Base-by-base conservation (phyloP, 2,888 invertebrate species). In the Pollenia labialis region DNA sequence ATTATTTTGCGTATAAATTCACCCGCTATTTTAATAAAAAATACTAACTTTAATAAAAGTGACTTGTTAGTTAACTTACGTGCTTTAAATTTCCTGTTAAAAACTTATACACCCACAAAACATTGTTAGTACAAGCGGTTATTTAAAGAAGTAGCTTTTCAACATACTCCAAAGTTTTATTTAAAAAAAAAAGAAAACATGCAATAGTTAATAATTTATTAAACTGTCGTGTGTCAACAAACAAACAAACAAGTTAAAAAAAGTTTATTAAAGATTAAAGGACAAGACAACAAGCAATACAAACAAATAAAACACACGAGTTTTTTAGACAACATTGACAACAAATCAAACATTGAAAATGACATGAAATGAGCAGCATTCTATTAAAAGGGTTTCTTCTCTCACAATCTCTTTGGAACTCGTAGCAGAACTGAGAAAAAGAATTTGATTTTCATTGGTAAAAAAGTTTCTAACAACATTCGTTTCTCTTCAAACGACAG, bases 191-290 rank as follows among this genome's bases (percentile, higher is more conserved):
- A 40, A 46, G 48, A 48, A 16, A 32, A 60, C 81, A 85, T 81
- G 87, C 87, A 85, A 74, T 81, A 88, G 89, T 89, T 89, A 91
- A 91, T 90, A 90, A 90, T 91, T 91, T 90, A 91, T 90, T 88
- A 89, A 89, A 89, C 91, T 91, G 91, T 91, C 91, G 91, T 89
- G 87, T 87, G 56, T 79, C 62, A 71, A 58, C 80, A 88, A 60
- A 89, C 88, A 89, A 32, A 32, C 32, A 32, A 32, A 32, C 32
- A 32, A 32, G 32, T 32, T 32, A 32, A 88, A 89, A 87, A 40
- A 80, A 46, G 23, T 81, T 76, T 64, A 9, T 11, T 64, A 46
- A 14, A 58, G 88, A 89, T 88, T 85, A 84, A 4, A 54, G 9
- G 48, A 76, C 75, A 82, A 82, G 7, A 88, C 85, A 85, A 88